Evolutionary conservation across 2,888 invertebrate species (phyloP), one percentile per base, ranked within the genome.

Genomic region (Eueremaeus valkanovi): DNA sequence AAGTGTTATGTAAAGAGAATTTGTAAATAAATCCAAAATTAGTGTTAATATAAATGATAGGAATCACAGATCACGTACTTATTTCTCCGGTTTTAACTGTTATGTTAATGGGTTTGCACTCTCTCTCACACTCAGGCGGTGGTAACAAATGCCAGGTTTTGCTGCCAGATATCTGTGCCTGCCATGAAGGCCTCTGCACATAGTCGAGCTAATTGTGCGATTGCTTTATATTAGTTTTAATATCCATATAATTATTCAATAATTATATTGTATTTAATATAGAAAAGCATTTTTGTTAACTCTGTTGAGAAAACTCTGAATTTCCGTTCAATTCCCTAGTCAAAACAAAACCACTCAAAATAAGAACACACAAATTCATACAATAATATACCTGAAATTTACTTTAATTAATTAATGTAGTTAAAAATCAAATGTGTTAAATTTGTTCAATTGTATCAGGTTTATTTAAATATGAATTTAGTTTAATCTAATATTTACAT

Each of bases 171-270:
- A 95, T 87, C 85, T 95, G 94, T 2, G 93, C 94, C 85, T 95
- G 95, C 95, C 95, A 95, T 88, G 94, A 93, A 40, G 95, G 87
- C 77, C 94, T 88, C 79, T 91, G 89, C 79, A 95, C 95, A 82
- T 92, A 93, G 84, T 95, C 95, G 83, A 95, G 85, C 94, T 94
- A 83, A 29, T 45, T 42, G 3, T 31, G 29, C 58, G 29, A 58
- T 18, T 13, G 3, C 29, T 13, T 55, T 27, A 55, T 55, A 24
- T 27, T 24, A 24, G 16, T 55, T 55, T 55, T 27, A 55, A 24
- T 55, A 21, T 27, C 27, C 24, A 27, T 24, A 11, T 3, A 45
- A 45, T 11, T 45, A n/a, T n/a, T n/a, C n/a, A n/a, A n/a, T n/a
- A n/a, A n/a, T n/a, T n/a, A n/a, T n/a, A n/a, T n/a, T n/a, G n/a